Percentiles rank a stretch among this genome's conserved stretches.
These are phyloP conservation scores for Carassius carassius DNA, from an alignment of 2,113 vertebrate species.

Conservation along the genomic window DNA sequence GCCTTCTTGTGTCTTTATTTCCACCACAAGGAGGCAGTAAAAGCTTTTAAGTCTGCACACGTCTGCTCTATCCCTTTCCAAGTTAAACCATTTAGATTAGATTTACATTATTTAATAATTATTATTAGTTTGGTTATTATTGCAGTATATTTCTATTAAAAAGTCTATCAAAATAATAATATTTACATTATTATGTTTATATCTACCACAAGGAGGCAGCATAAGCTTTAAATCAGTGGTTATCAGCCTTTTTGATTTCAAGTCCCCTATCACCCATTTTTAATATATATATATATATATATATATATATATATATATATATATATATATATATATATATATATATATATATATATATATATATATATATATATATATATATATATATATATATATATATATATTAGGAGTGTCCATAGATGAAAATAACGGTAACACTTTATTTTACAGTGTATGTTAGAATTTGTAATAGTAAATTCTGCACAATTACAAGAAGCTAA, in stretches of 20 bases:
- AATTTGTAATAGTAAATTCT: background rate
- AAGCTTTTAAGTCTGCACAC: background rate
- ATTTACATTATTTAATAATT: background rate
- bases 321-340: too few species aligned
- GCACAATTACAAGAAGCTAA: background rate
- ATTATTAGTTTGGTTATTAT: background rate
- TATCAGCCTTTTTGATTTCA: background rate
- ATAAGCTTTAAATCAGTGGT: background rate
- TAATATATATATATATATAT: too few species aligned
- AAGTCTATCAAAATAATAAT: background rate
- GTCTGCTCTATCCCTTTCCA: background rate
- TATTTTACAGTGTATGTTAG: background rate
- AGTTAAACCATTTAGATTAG: background rate
- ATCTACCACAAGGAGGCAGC: slow-evolving; percentile 50
- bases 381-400: too few species aligned
- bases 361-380: too few species aligned
- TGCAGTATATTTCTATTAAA: background rate
- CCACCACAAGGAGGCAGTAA: slow-evolving; percentile 51
- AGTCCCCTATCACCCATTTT: background rate
- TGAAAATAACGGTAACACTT: background rate
- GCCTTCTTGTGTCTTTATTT: background rate
- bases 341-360: too few species aligned
- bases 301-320: too few species aligned
- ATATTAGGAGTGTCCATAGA: background rate
- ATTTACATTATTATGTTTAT: background rate